phyloP scores from a whole-genome alignment of 2,797 vertebrate genomes.

The Threskiornis aethiopicus region DNA sequence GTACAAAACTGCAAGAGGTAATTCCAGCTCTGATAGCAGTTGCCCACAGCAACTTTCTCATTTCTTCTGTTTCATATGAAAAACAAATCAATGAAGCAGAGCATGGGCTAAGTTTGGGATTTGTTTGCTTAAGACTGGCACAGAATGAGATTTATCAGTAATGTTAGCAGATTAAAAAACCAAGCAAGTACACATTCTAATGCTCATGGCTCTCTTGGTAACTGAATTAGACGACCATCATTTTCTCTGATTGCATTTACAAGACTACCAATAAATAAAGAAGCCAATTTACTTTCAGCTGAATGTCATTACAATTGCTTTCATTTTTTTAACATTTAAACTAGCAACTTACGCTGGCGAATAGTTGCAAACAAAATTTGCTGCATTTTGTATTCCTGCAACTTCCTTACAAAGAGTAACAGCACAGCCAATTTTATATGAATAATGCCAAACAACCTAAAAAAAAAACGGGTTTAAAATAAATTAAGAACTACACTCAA shows the following conservation, averaged over 20 bases:
- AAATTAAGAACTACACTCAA: background rate
- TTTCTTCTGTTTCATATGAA: background rate
- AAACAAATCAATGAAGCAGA: background rate
- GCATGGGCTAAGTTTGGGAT: background rate
- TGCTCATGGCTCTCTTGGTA: background rate
- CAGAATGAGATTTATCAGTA: background rate
- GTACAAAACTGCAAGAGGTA: background rate
- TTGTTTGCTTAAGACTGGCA: background rate
- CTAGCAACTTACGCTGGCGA: constrained; percentile 71
- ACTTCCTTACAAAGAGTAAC: constrained; percentile 62
- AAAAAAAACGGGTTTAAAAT: background rate
- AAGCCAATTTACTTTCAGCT: background rate
- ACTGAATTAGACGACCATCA: background rate
- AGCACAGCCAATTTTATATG: constrained; percentile 82
- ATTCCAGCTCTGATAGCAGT: background rate
- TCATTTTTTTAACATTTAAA: background rate
- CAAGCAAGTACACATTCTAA: background rate
- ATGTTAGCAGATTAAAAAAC: background rate
- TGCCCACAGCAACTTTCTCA: background rate
- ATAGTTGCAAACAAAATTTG: constrained; percentile 82
- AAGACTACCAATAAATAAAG: background rate
- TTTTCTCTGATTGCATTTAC: background rate
- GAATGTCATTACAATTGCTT: background rate
- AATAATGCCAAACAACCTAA: constrained; percentile 80
- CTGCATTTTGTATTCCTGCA: background rate